Conservation (phyloP, 1,140 invertebrate genomes). For the Uloborus diversus region DNA sequence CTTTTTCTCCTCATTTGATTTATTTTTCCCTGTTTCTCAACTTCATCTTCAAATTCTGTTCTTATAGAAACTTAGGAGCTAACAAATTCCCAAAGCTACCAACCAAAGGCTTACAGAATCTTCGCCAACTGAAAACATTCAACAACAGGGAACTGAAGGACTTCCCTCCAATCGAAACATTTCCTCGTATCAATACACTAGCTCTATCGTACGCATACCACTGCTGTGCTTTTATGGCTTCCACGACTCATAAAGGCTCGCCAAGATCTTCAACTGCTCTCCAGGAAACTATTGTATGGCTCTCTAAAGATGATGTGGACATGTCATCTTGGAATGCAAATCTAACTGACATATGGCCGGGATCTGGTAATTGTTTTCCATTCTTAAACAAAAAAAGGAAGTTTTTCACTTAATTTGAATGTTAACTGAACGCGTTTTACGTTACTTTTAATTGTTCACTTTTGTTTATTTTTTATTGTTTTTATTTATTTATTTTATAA, state of each 20-base stretch:
- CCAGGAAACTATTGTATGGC: conserved; percentile 76
- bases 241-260: neutral
- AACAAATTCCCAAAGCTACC: conserved; percentile 88
- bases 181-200: conserved; percentile 80
- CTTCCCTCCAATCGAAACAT: conserved; percentile 85
- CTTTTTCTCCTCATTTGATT: no score
- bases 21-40: no score
- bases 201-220: conserved; percentile 94
- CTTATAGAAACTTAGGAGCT: conserved; percentile 85
- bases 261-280: conserved; percentile 58
- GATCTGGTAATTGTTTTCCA: no score
- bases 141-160: conserved; percentile 88
- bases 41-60: no score
- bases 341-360: conserved; percentile 71
- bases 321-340: conserved; percentile 78
- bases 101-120: conserved; percentile 77
- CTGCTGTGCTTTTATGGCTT: conserved; percentile 79
- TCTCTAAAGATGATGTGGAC: conserved; percentile 74
- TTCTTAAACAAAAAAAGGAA: no score
- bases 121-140: conserved; percentile 89
- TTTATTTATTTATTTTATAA: no score
- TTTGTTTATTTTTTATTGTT: no score
- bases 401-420: no score
- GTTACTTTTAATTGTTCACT: no score
- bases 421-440: no score